phyloP scores from a whole-genome alignment of 2,797 vertebrate species.

The Poeciliopsis gracilis region DNA sequence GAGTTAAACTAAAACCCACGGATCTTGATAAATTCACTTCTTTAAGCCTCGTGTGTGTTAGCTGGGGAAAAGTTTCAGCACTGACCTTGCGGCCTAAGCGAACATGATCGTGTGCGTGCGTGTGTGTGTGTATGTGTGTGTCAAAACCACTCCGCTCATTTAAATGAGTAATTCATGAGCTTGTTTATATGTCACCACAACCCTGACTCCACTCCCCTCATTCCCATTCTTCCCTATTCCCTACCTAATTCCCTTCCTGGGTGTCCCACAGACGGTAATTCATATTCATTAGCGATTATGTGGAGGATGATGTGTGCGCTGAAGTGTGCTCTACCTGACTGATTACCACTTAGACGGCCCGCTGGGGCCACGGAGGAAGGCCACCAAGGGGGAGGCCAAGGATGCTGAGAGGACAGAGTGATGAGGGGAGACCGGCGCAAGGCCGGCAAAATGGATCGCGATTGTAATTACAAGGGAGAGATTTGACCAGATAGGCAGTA shows the following conservation, averaged over 20 bases:
- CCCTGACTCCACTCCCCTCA: constrained; percentile 41
- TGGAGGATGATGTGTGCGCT: constrained; percentile 76
- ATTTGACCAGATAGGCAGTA: constrained; percentile 80
- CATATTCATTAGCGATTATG: constrained; percentile 84
- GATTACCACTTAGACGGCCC: constrained; percentile 79
- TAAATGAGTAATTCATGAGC: constrained; percentile 75
- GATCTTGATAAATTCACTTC: constrained; percentile 2
- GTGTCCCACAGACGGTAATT: constrained; percentile 77
- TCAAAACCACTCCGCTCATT: constrained; percentile 55
- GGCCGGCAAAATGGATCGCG: constrained; percentile 61
- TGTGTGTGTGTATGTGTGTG: constrained; percentile 28
- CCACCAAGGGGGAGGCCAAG: constrained; percentile 47
- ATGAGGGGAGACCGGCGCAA: constrained; percentile 36
- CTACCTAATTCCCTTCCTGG: constrained; percentile 56
- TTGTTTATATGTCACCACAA: constrained; percentile 74
- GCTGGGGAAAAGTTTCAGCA: constrained; percentile 27
- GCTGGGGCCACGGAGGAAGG: constrained; percentile 52
- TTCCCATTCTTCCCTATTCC: constrained; percentile 3
- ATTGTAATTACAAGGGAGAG: constrained; percentile 74
- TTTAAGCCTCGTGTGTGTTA: neutral
- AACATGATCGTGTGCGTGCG: constrained; percentile 16
- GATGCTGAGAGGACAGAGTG: constrained; percentile 50
- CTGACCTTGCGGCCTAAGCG: constrained; percentile 60
- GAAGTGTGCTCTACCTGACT: constrained; percentile 82
- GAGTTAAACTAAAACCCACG: neutral